Base-by-base conservation (phyloP, 2,888 invertebrate genomes). In the Heliconius hortense region DNA sequence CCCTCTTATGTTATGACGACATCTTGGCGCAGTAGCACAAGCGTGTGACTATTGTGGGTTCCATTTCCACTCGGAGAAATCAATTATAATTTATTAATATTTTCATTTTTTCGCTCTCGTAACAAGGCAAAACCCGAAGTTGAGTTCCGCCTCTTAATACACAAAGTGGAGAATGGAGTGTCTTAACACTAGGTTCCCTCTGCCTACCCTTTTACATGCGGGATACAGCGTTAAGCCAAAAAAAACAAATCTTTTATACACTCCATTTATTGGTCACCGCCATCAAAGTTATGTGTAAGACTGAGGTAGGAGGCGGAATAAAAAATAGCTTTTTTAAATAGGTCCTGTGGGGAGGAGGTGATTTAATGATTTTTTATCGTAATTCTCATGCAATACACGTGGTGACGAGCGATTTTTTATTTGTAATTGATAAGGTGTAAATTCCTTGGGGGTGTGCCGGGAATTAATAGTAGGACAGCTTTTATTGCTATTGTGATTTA, bases 321-420 rank as follows among this genome's bases (percentile, higher is more conserved):
- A 92, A 91, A 90, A 91, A 92, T 91, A 88, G 90, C 88, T 87
- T 91, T 90, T 91, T 91, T 90, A 89, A 92, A 91, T 90, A 91
- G 92, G 86, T 89, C 91, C 86, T 87, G 89, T 86, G 89, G 89
- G 86, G 85, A 86, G 89, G 87, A 90, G 90, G 90, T 90, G 93
- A 92, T 94, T 93, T 92, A 93, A 92, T 90, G 93, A 91, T 88
- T 83, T 86, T 83, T 53, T 71, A 66, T 83, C 81, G 79, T 86
- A 81, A 88, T 91, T 90, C 86, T 84, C 84, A 93, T 92, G 90
- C 93, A 84, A 84, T 84, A 84, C 89, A 86, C 89, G 88, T 81
- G 83, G 86, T 91, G 89, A 89, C 87, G 88, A 86, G 88, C 84
- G 86, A 85, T 88, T 89, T 90, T 89, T 88, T 88, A 90, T 90